phyloP scores from a whole-genome alignment of 2,797 vertebrate species.

The Botia almorhae region DNA sequence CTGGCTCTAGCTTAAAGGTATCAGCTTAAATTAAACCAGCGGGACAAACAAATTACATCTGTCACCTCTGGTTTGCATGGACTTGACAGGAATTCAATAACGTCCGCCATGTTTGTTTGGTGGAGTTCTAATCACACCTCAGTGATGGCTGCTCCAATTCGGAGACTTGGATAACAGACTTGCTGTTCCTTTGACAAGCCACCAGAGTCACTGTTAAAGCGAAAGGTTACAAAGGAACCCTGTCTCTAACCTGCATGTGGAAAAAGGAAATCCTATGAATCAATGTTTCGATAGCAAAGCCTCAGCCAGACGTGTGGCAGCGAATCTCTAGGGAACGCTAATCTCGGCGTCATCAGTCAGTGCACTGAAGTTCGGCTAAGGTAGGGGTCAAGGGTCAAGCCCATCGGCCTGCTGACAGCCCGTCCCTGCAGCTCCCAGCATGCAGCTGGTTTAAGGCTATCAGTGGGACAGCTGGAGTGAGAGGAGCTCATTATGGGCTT shows the following conservation, averaged over 20 bases:
- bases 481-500: slow-evolving; percentile 52
- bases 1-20: slow-evolving; percentile 69
- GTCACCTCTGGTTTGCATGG: slow-evolving; percentile 82
- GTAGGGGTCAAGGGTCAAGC: slow-evolving; percentile 72
- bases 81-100: slow-evolving; percentile 81
- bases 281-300: slow-evolving; percentile 82
- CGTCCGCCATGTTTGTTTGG: slow-evolving; percentile 77
- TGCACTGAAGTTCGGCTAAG: slow-evolving; percentile 68
- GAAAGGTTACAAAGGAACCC: slow-evolving; percentile 67
- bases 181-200: slow-evolving; percentile 18
- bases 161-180: slow-evolving; percentile 55
- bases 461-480: slow-evolving; percentile 42
- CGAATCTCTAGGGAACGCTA: slow-evolving; percentile 85
- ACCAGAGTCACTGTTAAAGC: slow-evolving; percentile 51
- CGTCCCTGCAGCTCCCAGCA: slow-evolving; percentile 51
- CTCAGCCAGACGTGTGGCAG: slow-evolving; percentile 78
- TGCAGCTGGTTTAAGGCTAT: slow-evolving; percentile 47
- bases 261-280: slow-evolving; percentile 69
- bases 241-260: slow-evolving; percentile 68
- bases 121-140: slow-evolving; percentile 82
- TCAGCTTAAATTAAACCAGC: slow-evolving; percentile 83
- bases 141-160: slow-evolving; percentile 57
- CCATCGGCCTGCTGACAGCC: slow-evolving; percentile 55
- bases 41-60: slow-evolving; percentile 87
- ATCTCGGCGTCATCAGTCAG: slow-evolving; percentile 86